Evolutionary conservation across 1,140 invertebrate genomes (phyloP).

Genomic region (Bombus waltoni): DNA sequence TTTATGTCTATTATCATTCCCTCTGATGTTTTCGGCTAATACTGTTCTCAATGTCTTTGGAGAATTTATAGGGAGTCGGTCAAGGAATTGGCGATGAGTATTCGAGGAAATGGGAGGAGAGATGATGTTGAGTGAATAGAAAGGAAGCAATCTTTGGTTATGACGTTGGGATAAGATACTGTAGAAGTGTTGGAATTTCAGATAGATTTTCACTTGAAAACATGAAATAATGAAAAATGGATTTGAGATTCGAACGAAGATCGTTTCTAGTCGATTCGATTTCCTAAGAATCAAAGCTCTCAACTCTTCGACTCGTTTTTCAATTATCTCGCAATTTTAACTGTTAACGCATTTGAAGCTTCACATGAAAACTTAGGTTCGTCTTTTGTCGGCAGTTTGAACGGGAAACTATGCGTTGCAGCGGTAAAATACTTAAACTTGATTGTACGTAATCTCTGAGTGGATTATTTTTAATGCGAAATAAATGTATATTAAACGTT

Average conservation of each 20-base stretch:
- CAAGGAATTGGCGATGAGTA: too few relatives aligned
- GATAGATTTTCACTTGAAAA: neutral
- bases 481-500: too few relatives aligned
- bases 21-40: neutral
- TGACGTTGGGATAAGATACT: neutral
- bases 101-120: neutral
- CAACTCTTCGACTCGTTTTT: neutral
- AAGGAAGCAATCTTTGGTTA: neutral
- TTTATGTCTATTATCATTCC: slow-evolving; percentile 31
- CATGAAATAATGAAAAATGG: neutral
- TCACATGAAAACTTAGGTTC: too few relatives aligned
- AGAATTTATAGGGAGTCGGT: slow-evolving; percentile 1
- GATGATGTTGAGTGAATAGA: neutral
- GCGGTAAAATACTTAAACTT: too few relatives aligned
- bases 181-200: neutral
- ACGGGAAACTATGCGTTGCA: too few relatives aligned
- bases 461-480: too few relatives aligned
- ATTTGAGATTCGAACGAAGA: neutral
- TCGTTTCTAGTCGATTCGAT: neutral
- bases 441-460: too few relatives aligned
- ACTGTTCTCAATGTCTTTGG: neutral
- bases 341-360: too few relatives aligned
- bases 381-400: too few relatives aligned
- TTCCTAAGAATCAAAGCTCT: neutral
- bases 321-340: too few relatives aligned